phyloP scores from a whole-genome alignment of 1,140 invertebrate species.

The Bacillus rossius region DNA sequence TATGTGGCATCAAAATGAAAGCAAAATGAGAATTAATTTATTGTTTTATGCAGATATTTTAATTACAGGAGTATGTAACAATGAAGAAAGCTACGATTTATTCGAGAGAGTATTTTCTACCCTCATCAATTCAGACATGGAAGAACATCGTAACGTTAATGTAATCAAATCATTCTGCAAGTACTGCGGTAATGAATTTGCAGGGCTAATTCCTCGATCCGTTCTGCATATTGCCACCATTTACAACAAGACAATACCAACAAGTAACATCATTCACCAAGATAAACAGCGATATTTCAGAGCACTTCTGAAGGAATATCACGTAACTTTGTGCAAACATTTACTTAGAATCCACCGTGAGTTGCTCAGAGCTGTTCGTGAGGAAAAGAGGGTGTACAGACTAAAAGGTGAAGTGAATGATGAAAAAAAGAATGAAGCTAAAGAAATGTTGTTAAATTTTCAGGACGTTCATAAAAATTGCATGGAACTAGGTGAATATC shows the following conservation, averaged over 20 bases:
- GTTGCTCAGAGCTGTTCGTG: too few relatives aligned
- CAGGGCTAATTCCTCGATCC: slow-evolving; percentile 67
- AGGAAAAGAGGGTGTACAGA: too few relatives aligned
- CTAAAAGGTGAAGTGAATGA: too few relatives aligned
- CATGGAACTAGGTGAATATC: too few relatives aligned
- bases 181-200: slow-evolving; percentile 95
- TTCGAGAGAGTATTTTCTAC: slow-evolving; percentile 78
- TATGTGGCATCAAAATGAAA: slow-evolving; percentile 78
- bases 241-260: slow-evolving; percentile 55
- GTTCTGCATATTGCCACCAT: slow-evolving; percentile 56
- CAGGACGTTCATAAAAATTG: too few relatives aligned
- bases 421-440: too few relatives aligned
- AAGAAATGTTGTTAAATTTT: too few relatives aligned
- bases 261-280: slow-evolving; percentile 66
- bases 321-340: slow-evolving; percentile 76
- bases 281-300: slow-evolving; percentile 86
- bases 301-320: slow-evolving; percentile 84
- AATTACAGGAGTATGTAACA: slow-evolving; percentile 79
- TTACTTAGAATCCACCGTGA: slow-evolving; percentile 54
- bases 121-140: slow-evolving; percentile 86
- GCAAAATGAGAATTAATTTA: slow-evolving; percentile 87
- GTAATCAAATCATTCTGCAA: slow-evolving; percentile 93
- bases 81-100: slow-evolving; percentile 82
- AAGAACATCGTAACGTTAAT: slow-evolving; percentile 89
- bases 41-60: slow-evolving; percentile 92